Conservation (phyloP, 2,888 invertebrate genomes). For the Ryuthela nishihirai region DNA sequence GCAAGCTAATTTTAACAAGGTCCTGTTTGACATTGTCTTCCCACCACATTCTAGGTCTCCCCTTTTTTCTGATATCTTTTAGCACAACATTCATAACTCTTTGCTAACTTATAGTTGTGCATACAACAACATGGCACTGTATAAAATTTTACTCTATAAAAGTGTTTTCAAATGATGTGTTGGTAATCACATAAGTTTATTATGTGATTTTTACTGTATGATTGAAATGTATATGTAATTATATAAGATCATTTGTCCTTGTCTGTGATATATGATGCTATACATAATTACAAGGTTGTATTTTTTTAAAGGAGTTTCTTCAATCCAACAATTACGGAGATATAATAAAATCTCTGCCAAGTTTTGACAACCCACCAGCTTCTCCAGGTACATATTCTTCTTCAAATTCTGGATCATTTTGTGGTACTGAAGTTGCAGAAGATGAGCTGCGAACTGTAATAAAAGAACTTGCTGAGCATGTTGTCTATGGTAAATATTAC, state of each 20-base stretch:
- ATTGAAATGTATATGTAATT: neutral
- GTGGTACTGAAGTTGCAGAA: conserved; percentile 74
- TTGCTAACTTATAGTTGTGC: too few relatives aligned
- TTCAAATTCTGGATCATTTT: conserved; percentile 58
- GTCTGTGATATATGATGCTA: neutral
- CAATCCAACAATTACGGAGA: neutral
- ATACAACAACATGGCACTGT: too few relatives aligned
- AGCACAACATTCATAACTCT: too few relatives aligned
- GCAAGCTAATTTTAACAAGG: too few relatives aligned
- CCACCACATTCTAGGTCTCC: too few relatives aligned
- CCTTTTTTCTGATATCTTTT: too few relatives aligned
- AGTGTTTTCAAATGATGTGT: too few relatives aligned
- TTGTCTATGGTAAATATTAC: conserved; percentile 68
- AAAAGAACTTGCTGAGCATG: conserved; percentile 80
- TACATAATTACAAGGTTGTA: neutral
- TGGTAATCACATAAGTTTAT: too few relatives aligned
- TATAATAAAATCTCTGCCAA: neutral
- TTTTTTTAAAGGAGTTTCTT: conserved; percentile 18
- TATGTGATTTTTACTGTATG: too few relatives aligned
- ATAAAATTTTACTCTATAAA: too few relatives aligned
- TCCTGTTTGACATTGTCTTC: too few relatives aligned
- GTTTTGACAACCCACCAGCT: neutral
- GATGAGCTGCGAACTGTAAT: conserved; percentile 74
- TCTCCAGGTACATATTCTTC: conserved; percentile 6
- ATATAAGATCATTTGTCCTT: neutral